A percentile compares a stretch with the other conserved stretches of the same genome.
Conservation (phyloP, 2,888 invertebrate genomes). For the Lysandra coridon region DNA sequence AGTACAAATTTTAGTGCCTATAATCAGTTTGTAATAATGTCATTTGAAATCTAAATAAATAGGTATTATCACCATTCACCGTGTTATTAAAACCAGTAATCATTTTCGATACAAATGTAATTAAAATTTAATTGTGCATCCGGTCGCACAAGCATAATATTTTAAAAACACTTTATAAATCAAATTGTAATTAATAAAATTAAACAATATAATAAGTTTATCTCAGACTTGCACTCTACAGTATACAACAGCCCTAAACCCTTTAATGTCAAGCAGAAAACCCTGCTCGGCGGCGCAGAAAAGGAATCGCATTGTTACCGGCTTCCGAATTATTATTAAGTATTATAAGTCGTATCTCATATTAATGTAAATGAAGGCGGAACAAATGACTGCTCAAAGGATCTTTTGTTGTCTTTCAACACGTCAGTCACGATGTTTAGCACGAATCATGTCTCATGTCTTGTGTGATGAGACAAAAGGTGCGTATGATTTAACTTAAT, state of each 20-base stretch:
- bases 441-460: not conserved
- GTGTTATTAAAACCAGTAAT: not conserved
- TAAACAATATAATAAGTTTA: constrained; percentile 5
- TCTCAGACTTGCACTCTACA: constrained; percentile 20
- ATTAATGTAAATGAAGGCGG: constrained; percentile 69
- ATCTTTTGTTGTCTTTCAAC: constrained; percentile 46
- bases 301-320: constrained; percentile 66
- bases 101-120: not conserved
- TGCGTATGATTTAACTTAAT: not conserved
- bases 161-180: not conserved
- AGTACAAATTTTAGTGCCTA: no score
- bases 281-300: constrained; percentile 70
- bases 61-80: no score
- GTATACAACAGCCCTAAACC: constrained; percentile 39
- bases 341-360: constrained; percentile 70
- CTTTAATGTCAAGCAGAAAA: constrained; percentile 49
- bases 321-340: constrained; percentile 67
- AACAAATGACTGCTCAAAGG: constrained; percentile 52
- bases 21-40: no score
- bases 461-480: not conserved
- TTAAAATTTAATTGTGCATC: not conserved
- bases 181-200: not conserved
- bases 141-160: not conserved
- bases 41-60: no score
- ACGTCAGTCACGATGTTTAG: constrained; percentile 33